These are phyloP conservation scores for Phengaris arion DNA, from an alignment of 2,888 invertebrate species.

Conservation along the genomic window DNA sequence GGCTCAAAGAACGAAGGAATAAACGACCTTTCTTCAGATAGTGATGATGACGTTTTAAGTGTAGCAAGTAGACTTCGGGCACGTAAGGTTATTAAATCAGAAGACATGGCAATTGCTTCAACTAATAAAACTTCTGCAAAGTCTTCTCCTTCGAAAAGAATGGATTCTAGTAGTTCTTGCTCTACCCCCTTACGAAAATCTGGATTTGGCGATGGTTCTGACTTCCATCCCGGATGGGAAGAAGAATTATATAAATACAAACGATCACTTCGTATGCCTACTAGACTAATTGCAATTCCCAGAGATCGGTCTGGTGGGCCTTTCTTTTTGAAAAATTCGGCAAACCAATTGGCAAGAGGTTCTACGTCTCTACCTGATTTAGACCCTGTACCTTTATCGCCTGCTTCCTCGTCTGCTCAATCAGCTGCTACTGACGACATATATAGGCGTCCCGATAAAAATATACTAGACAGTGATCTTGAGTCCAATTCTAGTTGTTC, in stretches of 20 bases:
- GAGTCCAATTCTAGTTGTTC: constrained; percentile 84
- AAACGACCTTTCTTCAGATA: constrained; percentile 60
- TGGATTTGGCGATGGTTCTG: constrained; percentile 84
- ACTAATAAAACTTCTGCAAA: constrained; percentile 58
- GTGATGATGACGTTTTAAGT: constrained; percentile 62
- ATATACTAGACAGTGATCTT: constrained; percentile 81
- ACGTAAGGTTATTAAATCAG: constrained; percentile 74
- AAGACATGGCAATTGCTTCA: constrained; percentile 53
- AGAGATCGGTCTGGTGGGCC: constrained; percentile 82
- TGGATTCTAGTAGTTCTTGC: constrained; percentile 57
- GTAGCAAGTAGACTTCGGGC: constrained; percentile 67
- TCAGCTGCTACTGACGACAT: constrained; percentile 81
- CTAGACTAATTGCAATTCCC: constrained; percentile 88
- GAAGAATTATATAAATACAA: constrained; percentile 91
- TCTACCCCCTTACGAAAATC: constrained; percentile 74
- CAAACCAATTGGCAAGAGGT: constrained; percentile 78
- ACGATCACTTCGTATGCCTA: constrained; percentile 89
- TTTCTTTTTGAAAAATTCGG: constrained; percentile 54
- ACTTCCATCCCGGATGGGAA: constrained; percentile 89
- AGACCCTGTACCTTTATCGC: constrained; percentile 86
- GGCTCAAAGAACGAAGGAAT: constrained; percentile 60
- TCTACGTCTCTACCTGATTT: constrained; percentile 89
- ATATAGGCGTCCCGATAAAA: constrained; percentile 68
- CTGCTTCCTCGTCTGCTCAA: constrained; percentile 81
- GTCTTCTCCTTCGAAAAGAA: constrained; percentile 59